Base-by-base conservation (phyloP, 92 coral and sea anemone genomes). In the Phenganax marumi region DNA sequence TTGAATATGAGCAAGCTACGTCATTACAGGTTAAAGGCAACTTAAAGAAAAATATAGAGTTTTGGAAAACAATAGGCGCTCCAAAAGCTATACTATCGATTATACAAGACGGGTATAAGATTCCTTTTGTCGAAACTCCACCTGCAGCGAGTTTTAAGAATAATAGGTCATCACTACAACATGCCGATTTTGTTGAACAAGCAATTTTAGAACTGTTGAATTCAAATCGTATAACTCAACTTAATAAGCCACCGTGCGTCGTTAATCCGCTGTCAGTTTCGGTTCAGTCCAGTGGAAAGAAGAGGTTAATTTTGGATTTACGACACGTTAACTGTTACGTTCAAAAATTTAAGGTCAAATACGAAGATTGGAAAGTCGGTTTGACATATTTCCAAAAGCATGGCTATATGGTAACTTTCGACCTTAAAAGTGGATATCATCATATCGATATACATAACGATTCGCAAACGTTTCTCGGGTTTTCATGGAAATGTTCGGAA, bases 391-490 rank as follows among this genome's bases (percentile, higher is more conserved):
- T 88, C 16, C 55, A 70, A 17, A 68, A 88, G 22, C 82, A 68
- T 10, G 71, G 17, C 48, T 80, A 58, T 63, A 65, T 89, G 70
- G 75, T 81, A 14, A 75, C 74, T 33, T 85, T 88, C 53, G 91
- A 88, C 52, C 83, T 79, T 3, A 86, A 86, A 50, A 79, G 85
- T 18, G 91, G 86, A 8, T 88, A 88, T 25, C 84, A 85, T 80
- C 91, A 89, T 12, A 85, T 80, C 4, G 91, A 88, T 50, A 68
- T 85, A 47, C 84, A 73, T 71, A 76, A 77, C 4, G 43, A 65
- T 11, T 65, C 6, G n/a, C 72, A 88, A 54, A 47, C 55, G 0
- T 85, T 74, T 47, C 66, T 88, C 7, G 89, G 86, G 10, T 80
- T 88, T 68, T 8, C 64, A 13, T 85, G 89, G 86, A 58, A 70